These are phyloP conservation scores for Oriolus oriolus DNA, from an alignment of 2,113 vertebrate species.

Conservation along the genomic window DNA sequence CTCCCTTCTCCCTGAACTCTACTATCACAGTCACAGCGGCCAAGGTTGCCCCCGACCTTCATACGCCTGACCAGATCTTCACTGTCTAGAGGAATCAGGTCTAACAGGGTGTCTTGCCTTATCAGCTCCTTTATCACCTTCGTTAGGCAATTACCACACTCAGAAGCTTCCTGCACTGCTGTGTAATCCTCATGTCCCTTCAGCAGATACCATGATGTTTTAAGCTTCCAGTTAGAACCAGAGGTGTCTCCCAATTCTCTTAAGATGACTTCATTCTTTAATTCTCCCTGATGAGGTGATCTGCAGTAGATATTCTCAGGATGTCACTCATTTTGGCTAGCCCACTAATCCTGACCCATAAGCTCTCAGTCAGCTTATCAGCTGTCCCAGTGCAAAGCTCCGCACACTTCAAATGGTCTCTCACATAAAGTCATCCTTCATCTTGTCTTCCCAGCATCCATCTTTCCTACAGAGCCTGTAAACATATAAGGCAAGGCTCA, in stretches of 20 bases:
- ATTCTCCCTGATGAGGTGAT: not conserved
- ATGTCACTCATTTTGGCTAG: not conserved
- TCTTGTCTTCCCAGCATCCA: not conserved
- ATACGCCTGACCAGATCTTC: not conserved
- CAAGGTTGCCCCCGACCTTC: not conserved
- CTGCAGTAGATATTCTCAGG: not conserved
- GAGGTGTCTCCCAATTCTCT: not conserved
- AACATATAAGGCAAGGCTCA: not conserved
- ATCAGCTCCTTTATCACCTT: not conserved
- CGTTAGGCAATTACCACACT: not conserved
- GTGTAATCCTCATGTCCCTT: not conserved
- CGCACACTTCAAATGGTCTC: not conserved
- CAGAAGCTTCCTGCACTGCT: not conserved
- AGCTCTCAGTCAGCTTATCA: not conserved
- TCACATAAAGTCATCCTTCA: not conserved
- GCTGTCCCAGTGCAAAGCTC: not conserved
- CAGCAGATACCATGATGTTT: not conserved
- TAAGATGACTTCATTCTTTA: not conserved
- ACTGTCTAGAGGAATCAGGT: not conserved
- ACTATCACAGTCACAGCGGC: not conserved
- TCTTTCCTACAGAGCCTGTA: not conserved
- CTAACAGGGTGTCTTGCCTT: not conserved
- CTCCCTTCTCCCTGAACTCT: not conserved
- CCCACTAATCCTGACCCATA: not conserved
- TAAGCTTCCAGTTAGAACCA: not conserved